Evolutionary conservation across 2,888 invertebrate genomes (phyloP).

Genomic region (Mythimna impura): DNA sequence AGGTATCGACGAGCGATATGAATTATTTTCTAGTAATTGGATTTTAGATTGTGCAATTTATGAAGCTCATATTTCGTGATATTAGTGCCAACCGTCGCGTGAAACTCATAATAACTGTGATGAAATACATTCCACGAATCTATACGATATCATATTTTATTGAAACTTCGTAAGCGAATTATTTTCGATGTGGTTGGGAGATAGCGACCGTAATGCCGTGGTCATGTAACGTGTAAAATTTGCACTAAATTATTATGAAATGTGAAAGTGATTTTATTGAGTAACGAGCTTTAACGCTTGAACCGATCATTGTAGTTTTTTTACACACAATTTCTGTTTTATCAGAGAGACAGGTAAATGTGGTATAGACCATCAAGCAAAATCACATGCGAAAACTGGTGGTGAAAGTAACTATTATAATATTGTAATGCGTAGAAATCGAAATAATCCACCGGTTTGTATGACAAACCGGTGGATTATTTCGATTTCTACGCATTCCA

Average conservation of each 20-base stretch:
- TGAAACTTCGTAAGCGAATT: neutral
- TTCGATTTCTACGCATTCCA: neutral
- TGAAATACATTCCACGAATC: slow-evolving; percentile 31
- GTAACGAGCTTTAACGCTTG: neutral
- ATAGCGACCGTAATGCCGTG: neutral
- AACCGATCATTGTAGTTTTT: neutral
- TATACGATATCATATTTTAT: slow-evolving; percentile 18
- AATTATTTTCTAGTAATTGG: slow-evolving; percentile 58
- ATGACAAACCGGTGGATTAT: neutral
- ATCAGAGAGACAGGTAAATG: neutral
- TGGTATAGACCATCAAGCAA: neutral
- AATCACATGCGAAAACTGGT: neutral
- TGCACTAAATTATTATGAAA: slow-evolving; percentile 1
- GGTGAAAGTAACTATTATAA: too few species aligned
- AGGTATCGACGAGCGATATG: slow-evolving; percentile 37
- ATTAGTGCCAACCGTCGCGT: slow-evolving; percentile 27
- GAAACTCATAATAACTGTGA: slow-evolving; percentile 24
- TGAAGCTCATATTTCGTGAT: slow-evolving; percentile 45
- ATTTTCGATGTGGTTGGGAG: slow-evolving; percentile 8
- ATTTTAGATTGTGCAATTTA: slow-evolving; percentile 54
- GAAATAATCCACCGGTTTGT: too few species aligned
- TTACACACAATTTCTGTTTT: neutral
- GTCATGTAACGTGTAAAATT: slow-evolving; percentile 15
- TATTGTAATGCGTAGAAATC: neutral
- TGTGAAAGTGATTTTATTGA: neutral